A percentile compares a stretch with the other conserved stretches of the same genome.
phyloP scores from a whole-genome alignment of 2,113 vertebrate genomes.

The Nothocercus julius region DNA sequence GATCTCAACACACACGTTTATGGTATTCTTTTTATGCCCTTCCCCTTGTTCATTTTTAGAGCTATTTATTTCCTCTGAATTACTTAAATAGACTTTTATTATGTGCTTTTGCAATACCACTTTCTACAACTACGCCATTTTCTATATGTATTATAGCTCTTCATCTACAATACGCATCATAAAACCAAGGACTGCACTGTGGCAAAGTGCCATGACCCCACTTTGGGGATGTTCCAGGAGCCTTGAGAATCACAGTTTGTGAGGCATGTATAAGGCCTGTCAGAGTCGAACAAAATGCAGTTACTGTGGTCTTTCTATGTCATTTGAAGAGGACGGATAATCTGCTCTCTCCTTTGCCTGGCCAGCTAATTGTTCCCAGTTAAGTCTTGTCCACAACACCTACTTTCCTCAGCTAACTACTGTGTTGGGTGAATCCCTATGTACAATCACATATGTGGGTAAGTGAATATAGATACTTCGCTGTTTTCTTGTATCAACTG shows the following conservation, averaged over 20 bases:
- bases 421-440: neutral
- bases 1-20: neutral
- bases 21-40: neutral
- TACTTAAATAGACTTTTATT: constrained; percentile 64
- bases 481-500: neutral
- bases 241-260: neutral
- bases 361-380: neutral
- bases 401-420: neutral
- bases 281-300: constrained; percentile 1
- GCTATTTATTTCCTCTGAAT: neutral
- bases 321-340: constrained; percentile 6
- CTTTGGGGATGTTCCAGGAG: constrained; percentile 66
- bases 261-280: constrained; percentile 7
- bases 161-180: neutral
- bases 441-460: accelerated
- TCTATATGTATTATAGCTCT: constrained; percentile 33
- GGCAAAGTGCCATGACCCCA: constrained; percentile 70
- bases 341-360: neutral
- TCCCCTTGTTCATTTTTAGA: neutral
- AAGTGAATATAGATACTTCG: neutral
- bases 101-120: constrained; percentile 36
- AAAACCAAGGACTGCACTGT: constrained; percentile 58
- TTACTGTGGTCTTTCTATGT: constrained; percentile 13
- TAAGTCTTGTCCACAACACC: neutral
- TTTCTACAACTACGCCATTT: constrained; percentile 58